Percentiles rank a stretch among this genome's conserved stretches.
Evolutionary conservation across 2,113 vertebrate genomes (phyloP).

Genomic region (Odocoileus virginianus): DNA sequence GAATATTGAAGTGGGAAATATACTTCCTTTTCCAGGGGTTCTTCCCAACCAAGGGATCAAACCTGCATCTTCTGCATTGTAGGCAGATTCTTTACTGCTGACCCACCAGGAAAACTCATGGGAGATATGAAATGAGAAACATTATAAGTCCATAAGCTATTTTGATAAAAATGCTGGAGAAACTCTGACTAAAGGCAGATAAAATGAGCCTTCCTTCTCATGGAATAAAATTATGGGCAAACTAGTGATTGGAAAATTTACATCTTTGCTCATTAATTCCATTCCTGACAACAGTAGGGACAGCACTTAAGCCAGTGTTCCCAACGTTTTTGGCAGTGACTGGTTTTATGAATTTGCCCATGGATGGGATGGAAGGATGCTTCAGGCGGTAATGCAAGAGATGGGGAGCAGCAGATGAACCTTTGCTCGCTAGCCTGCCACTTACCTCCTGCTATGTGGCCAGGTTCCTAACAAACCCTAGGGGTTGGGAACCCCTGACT

Average conservation of each 20-base stretch:
- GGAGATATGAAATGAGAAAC: neutral
- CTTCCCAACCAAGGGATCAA: neutral
- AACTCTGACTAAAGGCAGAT: neutral
- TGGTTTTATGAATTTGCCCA: fast-evolving
- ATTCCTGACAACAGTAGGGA: neutral
- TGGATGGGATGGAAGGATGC: neutral
- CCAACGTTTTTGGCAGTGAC: fast-evolving
- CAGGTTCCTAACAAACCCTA: neutral
- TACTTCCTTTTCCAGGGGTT: neutral
- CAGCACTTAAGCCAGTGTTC: neutral
- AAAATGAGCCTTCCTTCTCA: neutral
- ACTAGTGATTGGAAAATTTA: neutral
- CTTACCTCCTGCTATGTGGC: neutral
- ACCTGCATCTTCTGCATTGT: neutral
- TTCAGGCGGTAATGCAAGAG: neutral
- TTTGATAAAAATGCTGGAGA: neutral
- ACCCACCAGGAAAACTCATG: neutral
- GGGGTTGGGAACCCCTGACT: neutral
- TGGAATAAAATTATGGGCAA: neutral
- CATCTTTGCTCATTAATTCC: neutral
- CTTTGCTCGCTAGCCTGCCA: neutral
- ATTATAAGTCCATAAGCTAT: neutral
- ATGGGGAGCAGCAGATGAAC: neutral
- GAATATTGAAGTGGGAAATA: neutral
- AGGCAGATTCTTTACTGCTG: neutral